Percentiles rank a stretch among this genome's conserved stretches.
Conservation (phyloP, 2,888 invertebrate genomes). For the Cartodere bifasciata region DNA sequence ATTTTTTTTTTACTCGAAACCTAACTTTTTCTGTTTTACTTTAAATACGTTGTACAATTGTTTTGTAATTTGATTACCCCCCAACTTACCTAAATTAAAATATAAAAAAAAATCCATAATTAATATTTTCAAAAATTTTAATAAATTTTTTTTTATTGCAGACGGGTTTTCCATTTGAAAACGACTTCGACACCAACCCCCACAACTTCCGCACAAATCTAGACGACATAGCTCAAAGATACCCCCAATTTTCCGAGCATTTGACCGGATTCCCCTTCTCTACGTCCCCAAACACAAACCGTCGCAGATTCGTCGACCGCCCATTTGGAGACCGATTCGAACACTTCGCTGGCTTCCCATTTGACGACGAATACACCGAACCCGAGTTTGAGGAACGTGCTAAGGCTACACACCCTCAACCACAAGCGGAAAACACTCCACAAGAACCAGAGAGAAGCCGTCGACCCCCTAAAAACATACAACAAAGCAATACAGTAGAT, state of each 20-base stretch:
- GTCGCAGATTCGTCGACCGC: constrained; percentile 34
- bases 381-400: constrained; percentile 1
- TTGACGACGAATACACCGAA: constrained; percentile 35
- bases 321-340: constrained; percentile 34
- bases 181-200: constrained; percentile 32
- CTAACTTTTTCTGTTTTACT: no score
- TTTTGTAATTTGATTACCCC: constrained; percentile 3
- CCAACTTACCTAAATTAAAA: background rate
- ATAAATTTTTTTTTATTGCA: constrained; percentile 29
- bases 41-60: no score
- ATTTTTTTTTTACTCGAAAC: no score
- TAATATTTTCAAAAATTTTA: constrained; percentile 8
- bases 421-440: constrained; percentile 10
- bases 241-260: constrained; percentile 64
- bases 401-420: constrained; percentile 21
- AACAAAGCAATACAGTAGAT: constrained; percentile 61
- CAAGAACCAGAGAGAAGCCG: constrained; percentile 26
- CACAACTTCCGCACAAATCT: constrained; percentile 43
- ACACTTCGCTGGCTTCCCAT: constrained; percentile 29
- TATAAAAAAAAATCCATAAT: background rate
- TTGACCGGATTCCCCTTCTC: constrained; percentile 30
- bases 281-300: constrained; percentile 37
- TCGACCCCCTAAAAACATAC: constrained; percentile 22
- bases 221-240: constrained; percentile 57
- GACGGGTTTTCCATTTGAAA: constrained; percentile 59